These are phyloP conservation scores for Drosophila mercatorum DNA, from an alignment of 2,888 invertebrate species.

Conservation along the genomic window DNA sequence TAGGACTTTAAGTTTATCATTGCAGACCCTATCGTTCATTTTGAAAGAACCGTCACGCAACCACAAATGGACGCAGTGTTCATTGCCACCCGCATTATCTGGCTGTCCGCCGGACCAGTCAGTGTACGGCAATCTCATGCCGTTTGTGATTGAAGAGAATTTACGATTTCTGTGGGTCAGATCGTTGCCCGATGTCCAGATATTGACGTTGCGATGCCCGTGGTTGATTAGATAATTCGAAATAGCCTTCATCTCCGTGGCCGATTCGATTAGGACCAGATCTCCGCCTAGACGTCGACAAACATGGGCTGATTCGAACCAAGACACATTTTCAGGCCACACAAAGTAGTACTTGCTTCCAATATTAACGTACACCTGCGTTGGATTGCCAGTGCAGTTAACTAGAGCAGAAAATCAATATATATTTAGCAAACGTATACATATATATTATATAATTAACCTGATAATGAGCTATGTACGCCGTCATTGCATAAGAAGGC, in stretches of 20 bases:
- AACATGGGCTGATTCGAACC: slow-evolving; percentile 18
- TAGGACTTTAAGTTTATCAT: not conserved
- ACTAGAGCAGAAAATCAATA: slow-evolving; percentile 4
- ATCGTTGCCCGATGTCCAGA: slow-evolving; percentile 43
- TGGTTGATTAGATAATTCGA: slow-evolving; percentile 5
- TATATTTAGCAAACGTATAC: too few species aligned
- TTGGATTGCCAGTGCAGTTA: not conserved
- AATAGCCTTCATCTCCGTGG: not conserved
- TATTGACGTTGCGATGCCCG: not conserved
- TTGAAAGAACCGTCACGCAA: not conserved
- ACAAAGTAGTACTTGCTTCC: slow-evolving; percentile 18
- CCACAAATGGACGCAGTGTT: slow-evolving; percentile 29
- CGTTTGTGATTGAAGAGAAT: slow-evolving; percentile 1
- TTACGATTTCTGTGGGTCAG: not conserved
- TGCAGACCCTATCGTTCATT: slow-evolving; percentile 33
- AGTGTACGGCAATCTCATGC: slow-evolving; percentile 14
- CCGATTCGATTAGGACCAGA: slow-evolving; percentile 28
- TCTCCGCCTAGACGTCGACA: slow-evolving; percentile 35
- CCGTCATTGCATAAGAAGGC: not conserved
- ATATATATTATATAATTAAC: not conserved
- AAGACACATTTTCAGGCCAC: not conserved
- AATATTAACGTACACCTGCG: slow-evolving; percentile 4
- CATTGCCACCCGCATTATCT: slow-evolving; percentile 21
- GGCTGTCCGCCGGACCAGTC: slow-evolving; percentile 23
- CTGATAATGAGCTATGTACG: not conserved